Conservation (phyloP, 53 echinoderm and acorn worm genomes). For the Echinarachnius parma region DNA sequence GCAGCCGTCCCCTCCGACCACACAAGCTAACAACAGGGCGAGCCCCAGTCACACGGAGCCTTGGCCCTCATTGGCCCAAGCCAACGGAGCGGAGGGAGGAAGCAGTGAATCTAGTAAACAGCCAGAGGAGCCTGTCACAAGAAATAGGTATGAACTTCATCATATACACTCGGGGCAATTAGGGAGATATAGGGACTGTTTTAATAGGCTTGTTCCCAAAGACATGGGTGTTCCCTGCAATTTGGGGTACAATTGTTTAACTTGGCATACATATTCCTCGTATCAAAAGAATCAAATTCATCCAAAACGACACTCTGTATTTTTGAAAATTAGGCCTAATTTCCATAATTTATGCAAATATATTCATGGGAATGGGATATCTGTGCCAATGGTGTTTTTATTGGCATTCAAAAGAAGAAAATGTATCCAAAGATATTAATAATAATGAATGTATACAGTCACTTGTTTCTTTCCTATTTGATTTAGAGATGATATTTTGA, state of each 20-base stretch:
- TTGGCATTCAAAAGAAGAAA: no score
- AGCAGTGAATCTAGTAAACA: not conserved
- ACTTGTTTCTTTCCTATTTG: no score
- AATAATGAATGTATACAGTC: no score
- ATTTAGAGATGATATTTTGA: no score
- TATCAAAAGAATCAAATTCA: no score
- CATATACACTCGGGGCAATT: not conserved
- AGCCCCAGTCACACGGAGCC: conserved; percentile 6
- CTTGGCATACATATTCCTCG: not conserved
- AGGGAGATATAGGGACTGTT: not conserved
- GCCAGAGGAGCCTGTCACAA: not conserved
- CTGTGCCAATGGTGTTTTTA: no score
- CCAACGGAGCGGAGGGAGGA: conserved; percentile 1
- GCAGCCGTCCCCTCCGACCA: conserved; percentile 70
- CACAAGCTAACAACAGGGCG: conserved; percentile 42
- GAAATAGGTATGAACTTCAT: conserved; percentile 13
- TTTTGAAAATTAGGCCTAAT: no score
- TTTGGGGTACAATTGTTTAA: not conserved
- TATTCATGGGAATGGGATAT: no score
- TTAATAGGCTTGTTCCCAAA: not conserved
- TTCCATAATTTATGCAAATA: no score
- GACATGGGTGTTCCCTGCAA: not conserved
- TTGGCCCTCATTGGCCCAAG: conserved; percentile 25
- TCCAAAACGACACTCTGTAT: no score
- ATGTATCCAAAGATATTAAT: no score